phyloP scores from a whole-genome alignment of 2,888 invertebrate species.

The Netelia melanura region DNA sequence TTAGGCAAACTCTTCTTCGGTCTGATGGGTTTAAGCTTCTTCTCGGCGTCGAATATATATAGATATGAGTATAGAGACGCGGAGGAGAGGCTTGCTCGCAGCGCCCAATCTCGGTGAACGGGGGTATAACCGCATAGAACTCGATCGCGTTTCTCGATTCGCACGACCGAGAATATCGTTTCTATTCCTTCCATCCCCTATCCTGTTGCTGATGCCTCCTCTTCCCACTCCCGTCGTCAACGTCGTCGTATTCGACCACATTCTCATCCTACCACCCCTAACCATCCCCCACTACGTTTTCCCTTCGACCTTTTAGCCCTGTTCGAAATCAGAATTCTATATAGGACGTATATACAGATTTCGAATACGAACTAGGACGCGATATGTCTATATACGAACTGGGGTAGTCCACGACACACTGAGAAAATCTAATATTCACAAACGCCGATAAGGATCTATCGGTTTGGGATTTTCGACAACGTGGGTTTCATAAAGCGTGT shows the following conservation, averaged over 20 bases:
- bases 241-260: constrained; percentile 28
- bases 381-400: background rate
- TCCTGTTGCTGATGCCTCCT: constrained; percentile 43
- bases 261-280: background rate
- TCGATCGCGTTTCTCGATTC: constrained; percentile 59
- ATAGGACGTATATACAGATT: constrained; percentile 10
- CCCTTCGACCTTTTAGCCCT: constrained; percentile 50
- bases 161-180: constrained; percentile 50
- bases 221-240: constrained; percentile 9
- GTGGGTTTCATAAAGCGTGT: constrained; percentile 28
- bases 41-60: constrained; percentile 23
- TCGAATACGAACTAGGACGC: background rate
- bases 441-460: constrained; percentile 54
- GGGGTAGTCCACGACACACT: background rate
- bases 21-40: constrained; percentile 61
- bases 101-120: constrained; percentile 60
- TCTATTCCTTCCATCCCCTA: constrained; percentile 22
- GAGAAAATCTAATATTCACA: constrained; percentile 56
- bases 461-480: constrained; percentile 55
- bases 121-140: constrained; percentile 52
- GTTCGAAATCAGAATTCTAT: constrained; percentile 34
- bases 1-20: constrained; percentile 62
- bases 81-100: constrained; percentile 35
- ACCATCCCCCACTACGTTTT: constrained; percentile 5
- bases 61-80: constrained; percentile 16